Evolutionary conservation across 2,888 invertebrate genomes (phyloP), one percentile per base, ranked within the genome.

Genomic region (Zaprionus bogoriensis): DNA sequence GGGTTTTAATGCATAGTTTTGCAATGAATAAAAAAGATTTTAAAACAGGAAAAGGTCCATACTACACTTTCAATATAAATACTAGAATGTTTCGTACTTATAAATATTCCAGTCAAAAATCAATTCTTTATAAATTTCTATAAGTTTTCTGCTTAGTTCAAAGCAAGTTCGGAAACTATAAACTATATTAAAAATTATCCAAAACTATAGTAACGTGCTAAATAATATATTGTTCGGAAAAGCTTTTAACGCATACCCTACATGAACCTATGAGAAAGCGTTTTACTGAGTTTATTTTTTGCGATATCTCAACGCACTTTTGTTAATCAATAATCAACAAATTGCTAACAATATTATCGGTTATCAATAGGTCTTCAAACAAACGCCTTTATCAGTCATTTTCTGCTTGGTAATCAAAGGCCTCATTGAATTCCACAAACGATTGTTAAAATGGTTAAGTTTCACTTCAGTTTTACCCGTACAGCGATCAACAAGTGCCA

Each of bases 301-400:
- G 14, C 32, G 6, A 9, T 17, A 36, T 36, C 17, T 36, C 14
- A 3, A 36, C 32, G 14, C 17, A 36, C 17, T 36, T 36, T 36
- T 36, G 32, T 17, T 32, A 14, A 17, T 32, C 14, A 32, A 7
- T 14, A 7, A 3, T 19, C 2, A 36, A 12, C 42, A 23, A 30
- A 12, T 6, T 41, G 20, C 42, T 51, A 46, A 38, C 19, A 48
- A 9, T 36, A 12, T 23, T 62, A 32, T 32, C 10, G 10, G 14
- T 2, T 20, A 58, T 30, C 52, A 42, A 25, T 51, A 30, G n/a
- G 41, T 27, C 6, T 17, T 45, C 23, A 44, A 36, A 58, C 30
- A 46, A 47, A 32, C 20, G 6, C 32, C 42, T 25, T 62, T 74
- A 74, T 44, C 32, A 27, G 23, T 23, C 2, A 12, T 41, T 60